Percentiles rank a stretch among this genome's conserved stretches.
phyloP scores from a whole-genome alignment of 2,797 vertebrate species.

The Catharus ustulatus region DNA sequence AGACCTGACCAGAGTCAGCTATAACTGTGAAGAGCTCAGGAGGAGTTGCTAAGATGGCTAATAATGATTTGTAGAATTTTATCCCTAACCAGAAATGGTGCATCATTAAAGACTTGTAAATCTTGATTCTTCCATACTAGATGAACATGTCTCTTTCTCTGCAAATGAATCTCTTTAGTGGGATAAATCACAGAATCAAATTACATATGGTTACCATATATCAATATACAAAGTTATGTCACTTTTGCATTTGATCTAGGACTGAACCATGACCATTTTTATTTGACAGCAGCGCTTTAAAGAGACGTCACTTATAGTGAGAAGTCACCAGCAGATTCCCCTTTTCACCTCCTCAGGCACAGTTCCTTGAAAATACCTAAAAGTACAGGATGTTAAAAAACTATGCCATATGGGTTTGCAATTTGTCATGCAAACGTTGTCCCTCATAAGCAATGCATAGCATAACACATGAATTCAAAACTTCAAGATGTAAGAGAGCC shows the following conservation, averaged over 20 bases:
- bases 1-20: neutral
- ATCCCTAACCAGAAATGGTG: neutral
- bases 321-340: neutral
- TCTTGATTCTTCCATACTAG: neutral
- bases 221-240: neutral
- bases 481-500: neutral
- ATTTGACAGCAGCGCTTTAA: neutral
- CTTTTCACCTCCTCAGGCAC: neutral
- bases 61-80: neutral
- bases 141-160: neutral
- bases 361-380: conserved; percentile 21
- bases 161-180: neutral
- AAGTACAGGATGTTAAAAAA: neutral
- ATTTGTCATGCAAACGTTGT: neutral
- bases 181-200: neutral
- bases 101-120: neutral
- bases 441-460: neutral
- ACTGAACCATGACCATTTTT: neutral
- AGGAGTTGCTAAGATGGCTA: neutral
- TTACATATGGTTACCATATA: neutral
- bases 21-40: neutral
- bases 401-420: neutral
- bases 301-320: neutral
- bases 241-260: neutral
- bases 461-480: neutral